A percentile compares a stretch with the other conserved stretches of the same genome.
Conservation (phyloP, 2,797 vertebrate genomes). For the Phaenicophaeus curvirostris region DNA sequence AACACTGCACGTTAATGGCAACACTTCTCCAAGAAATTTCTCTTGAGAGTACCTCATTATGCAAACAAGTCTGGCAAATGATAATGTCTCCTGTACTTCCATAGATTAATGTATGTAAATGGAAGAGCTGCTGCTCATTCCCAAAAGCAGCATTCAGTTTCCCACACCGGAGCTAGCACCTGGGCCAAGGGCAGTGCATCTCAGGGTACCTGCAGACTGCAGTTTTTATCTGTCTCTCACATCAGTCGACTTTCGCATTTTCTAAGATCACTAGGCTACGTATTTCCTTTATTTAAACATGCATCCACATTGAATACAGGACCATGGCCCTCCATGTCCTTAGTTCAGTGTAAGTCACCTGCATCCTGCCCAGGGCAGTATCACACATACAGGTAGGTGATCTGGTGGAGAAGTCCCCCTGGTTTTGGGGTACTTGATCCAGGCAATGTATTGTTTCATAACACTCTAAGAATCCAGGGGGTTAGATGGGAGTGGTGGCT, state of each 20-base stretch:
- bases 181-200: background rate
- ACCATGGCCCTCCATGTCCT: rapidly evolving
- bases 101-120: conserved; percentile 59
- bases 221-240: background rate
- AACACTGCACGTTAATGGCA: background rate
- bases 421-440: background rate
- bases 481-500: background rate
- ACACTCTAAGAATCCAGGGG: background rate
- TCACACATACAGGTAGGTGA: rapidly evolving
- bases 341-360: background rate
- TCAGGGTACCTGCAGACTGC: background rate
- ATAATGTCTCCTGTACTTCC: conserved; percentile 52
- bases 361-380: background rate
- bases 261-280: background rate
- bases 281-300: background rate
- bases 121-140: background rate
- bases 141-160: conserved; percentile 39
- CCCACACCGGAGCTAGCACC: background rate
- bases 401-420: background rate
- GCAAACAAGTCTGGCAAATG: conserved; percentile 62
- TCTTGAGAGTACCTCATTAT: conserved; percentile 63
- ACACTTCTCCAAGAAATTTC: conserved; percentile 38
- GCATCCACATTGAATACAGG: rapidly evolving
- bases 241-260: background rate
- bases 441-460: background rate